These are phyloP conservation scores for Astyanax mexicanus DNA, from an alignment of 2,797 vertebrate genomes.

Conservation along the genomic window DNA sequence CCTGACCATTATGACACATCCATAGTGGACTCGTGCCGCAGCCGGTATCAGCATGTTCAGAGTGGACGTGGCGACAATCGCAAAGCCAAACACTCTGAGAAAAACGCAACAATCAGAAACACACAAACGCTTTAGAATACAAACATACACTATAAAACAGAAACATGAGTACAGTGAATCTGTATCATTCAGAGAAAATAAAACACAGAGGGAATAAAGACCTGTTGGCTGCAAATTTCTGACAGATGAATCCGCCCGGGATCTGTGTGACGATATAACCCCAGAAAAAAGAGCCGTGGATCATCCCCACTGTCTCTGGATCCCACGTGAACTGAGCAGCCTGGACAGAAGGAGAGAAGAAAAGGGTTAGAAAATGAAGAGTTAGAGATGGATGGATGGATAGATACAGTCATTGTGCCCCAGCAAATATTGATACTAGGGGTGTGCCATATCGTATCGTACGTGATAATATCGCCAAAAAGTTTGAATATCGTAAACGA, in stretches of 20 bases:
- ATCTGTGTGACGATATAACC: conserved; percentile 14
- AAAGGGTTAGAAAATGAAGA: conserved; percentile 32
- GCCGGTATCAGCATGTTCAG: conserved; percentile 93
- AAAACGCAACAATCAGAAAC: conserved; percentile 22
- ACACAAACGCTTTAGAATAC: conserved; percentile 3
- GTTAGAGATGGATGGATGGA: conserved; percentile 39
- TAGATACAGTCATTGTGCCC: conserved; percentile 18
- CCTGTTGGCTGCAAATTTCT: conserved; percentile 90
- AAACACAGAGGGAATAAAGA: conserved; percentile 50
- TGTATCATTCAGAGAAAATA: not conserved
- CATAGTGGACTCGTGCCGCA: conserved; percentile 89
- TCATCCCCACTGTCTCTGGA: conserved; percentile 84
- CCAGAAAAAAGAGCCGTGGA: conserved; percentile 12
- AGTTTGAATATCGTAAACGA: too few relatives aligned
- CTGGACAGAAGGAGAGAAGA: conserved; percentile 66
- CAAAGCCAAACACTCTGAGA: conserved; percentile 91
- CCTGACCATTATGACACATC: conserved; percentile 92
- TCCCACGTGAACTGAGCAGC: conserved; percentile 92
- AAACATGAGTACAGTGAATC: not conserved
- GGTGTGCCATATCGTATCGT: too few relatives aligned
- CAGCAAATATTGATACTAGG: too few relatives aligned
- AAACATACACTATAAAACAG: not conserved
- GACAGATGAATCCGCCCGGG: conserved; percentile 92
- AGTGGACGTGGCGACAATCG: conserved; percentile 91
- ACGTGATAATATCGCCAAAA: too few relatives aligned